phyloP scores from a whole-genome alignment of 2,113 vertebrate species.

The Thamnaconus septentrionalis region DNA sequence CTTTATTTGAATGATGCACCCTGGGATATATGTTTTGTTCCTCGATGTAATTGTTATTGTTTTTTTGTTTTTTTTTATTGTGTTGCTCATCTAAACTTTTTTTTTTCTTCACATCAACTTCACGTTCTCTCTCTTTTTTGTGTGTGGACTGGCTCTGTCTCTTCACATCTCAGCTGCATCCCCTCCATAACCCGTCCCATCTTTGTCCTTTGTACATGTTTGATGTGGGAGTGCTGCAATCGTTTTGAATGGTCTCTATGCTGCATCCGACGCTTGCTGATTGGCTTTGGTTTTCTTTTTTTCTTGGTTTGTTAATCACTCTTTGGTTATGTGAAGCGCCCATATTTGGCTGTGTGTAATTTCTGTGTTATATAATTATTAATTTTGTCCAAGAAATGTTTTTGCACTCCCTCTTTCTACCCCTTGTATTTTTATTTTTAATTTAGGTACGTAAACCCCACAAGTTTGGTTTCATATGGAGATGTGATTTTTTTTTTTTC shows the following conservation, averaged over 20 bases:
- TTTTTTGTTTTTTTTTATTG: conserved; percentile 46
- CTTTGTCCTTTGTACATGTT: conserved; percentile 66
- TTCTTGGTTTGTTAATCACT: conserved; percentile 66
- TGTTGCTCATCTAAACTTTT: conserved; percentile 66
- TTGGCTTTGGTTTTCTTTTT: conserved; percentile 69
- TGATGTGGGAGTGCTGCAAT: conserved; percentile 75
- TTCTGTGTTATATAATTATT: conserved; percentile 70
- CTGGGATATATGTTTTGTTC: conserved; percentile 66
- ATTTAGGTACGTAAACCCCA: conserved; percentile 73
- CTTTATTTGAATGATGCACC: conserved; percentile 80
- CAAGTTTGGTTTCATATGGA: conserved; percentile 74
- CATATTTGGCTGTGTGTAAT: conserved; percentile 78
- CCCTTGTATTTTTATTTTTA: conserved; percentile 51
- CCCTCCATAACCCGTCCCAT: conserved; percentile 52
- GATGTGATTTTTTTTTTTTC: conserved; percentile 50
- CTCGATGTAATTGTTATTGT: conserved; percentile 42
- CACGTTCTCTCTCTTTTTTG: conserved; percentile 55
- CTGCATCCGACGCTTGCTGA: conserved; percentile 80
- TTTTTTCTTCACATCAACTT: conserved; percentile 48
- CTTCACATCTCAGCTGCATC: conserved; percentile 68
- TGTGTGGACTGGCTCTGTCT: conserved; percentile 71
- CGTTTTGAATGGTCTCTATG: conserved; percentile 78
- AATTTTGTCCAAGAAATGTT: conserved; percentile 68
- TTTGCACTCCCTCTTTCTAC: conserved; percentile 71
- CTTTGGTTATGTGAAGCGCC: conserved; percentile 75